phyloP scores from a whole-genome alignment of 2,888 invertebrate species.

The Drosophila ustulata region DNA sequence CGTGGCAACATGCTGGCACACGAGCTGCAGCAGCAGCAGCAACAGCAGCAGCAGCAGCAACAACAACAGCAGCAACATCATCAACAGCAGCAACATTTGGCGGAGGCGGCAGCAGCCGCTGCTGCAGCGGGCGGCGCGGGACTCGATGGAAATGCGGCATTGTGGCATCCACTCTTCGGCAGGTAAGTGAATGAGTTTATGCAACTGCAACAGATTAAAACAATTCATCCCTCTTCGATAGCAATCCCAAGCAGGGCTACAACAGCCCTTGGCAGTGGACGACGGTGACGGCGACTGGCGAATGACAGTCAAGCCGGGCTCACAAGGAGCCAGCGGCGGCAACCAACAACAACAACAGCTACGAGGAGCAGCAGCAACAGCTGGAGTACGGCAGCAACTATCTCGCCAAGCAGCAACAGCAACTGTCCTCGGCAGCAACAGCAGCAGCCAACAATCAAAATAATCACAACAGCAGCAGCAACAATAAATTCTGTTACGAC shows the following conservation, averaged over 20 bases:
- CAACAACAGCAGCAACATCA: slow-evolving; percentile 52
- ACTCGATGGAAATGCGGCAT: slow-evolving; percentile 88
- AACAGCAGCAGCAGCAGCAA: slow-evolving; percentile 54
- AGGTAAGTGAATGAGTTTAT: slow-evolving; percentile 88
- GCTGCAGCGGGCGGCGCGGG: slow-evolving; percentile 82
- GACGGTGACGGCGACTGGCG: slow-evolving; percentile 87
- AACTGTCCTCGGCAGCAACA: slow-evolving; percentile 33
- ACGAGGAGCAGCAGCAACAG: slow-evolving; percentile 42
- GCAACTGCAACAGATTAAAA: background rate
- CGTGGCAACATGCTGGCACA: slow-evolving; percentile 59
- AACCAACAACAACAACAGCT: slow-evolving; percentile 55
- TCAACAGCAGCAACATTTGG: slow-evolving; percentile 66
- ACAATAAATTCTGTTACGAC: slow-evolving; percentile 63
- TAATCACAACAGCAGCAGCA: slow-evolving; percentile 61
- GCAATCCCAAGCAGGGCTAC: slow-evolving; percentile 85
- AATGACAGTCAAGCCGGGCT: slow-evolving; percentile 86
- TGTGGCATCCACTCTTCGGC: slow-evolving; percentile 95
- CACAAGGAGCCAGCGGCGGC: slow-evolving; percentile 83
- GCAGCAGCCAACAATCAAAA: slow-evolving; percentile 49
- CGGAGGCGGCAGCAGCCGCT: slow-evolving; percentile 51
- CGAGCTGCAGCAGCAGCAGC: slow-evolving; percentile 68
- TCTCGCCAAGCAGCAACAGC: slow-evolving; percentile 42
- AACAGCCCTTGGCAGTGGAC: slow-evolving; percentile 87
- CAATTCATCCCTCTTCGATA: slow-evolving; percentile 30
- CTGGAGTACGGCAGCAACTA: slow-evolving; percentile 51